Evolutionary conservation across 2,113 vertebrate genomes (phyloP).

Genomic region (Microcebus murinus): DNA sequence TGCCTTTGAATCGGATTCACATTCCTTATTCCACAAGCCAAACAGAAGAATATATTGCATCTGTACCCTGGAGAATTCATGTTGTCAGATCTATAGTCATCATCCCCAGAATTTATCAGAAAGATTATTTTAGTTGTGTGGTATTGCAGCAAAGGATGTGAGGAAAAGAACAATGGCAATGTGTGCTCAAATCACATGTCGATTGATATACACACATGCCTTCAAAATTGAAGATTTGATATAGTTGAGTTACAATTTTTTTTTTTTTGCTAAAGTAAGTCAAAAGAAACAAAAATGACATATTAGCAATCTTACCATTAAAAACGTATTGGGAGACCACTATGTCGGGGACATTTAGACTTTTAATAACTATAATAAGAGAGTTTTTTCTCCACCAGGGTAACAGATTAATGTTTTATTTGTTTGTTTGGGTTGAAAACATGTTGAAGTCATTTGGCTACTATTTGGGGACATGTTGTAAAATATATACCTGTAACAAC

Average conservation of each 20-base stretch:
- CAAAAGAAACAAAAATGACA: background rate
- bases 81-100: background rate
- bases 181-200: background rate
- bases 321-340: background rate
- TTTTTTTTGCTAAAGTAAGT: background rate
- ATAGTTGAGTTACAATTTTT: background rate
- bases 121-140: background rate
- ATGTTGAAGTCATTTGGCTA: background rate
- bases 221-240: background rate
- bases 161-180: background rate
- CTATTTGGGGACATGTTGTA: background rate
- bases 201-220: background rate
- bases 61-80: background rate
- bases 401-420: background rate
- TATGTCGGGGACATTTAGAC: background rate
- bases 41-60: background rate
- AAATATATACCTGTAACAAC: background rate
- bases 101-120: background rate
- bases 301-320: background rate
- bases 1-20: background rate
- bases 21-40: background rate
- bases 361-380: background rate
- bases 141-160: background rate
- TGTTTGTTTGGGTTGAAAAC: background rate
- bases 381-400: background rate